Evolutionary conservation across 2,113 vertebrate species (phyloP).

Genomic region (Crotalus helleri): DNA sequence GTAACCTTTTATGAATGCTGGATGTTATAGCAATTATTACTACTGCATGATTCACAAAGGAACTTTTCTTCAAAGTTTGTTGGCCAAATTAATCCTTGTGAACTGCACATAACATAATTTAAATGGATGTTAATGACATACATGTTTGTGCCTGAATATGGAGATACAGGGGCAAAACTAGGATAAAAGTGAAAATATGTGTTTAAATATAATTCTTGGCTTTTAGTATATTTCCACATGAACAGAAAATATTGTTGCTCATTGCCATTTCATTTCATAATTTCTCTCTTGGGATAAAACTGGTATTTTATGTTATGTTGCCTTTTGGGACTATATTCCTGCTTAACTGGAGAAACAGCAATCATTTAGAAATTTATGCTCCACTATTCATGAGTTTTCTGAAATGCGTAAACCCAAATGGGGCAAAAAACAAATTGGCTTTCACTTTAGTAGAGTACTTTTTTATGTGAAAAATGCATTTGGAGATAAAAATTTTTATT

Average conservation of each 20-base stretch:
- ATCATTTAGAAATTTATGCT: not conserved
- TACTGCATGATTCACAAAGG: constrained; percentile 25
- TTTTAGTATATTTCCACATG: not conserved
- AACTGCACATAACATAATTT: constrained; percentile 54
- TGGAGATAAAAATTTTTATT: not conserved
- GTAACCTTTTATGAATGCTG: constrained; percentile 15
- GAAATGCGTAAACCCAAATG: not conserved
- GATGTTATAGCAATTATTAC: not conserved
- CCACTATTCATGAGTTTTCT: not conserved
- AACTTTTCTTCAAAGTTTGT: constrained; percentile 31
- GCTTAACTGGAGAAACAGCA: not conserved
- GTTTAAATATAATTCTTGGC: not conserved
- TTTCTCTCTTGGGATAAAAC: not conserved
- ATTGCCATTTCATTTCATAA: not conserved
- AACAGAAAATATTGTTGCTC: not conserved
- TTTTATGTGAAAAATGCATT: not conserved
- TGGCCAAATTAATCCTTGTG: constrained; percentile 28
- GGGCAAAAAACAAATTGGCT: not conserved
- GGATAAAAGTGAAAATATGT: constrained; percentile 4
- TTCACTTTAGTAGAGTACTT: not conserved
- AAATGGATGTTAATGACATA: constrained; percentile 49
- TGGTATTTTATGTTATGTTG: not conserved
- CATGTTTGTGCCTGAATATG: constrained; percentile 45
- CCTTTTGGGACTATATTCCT: not conserved
- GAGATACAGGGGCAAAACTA: not conserved